Conservation (phyloP, 2,888 invertebrate genomes). For the Pterostichus madidus region DNA sequence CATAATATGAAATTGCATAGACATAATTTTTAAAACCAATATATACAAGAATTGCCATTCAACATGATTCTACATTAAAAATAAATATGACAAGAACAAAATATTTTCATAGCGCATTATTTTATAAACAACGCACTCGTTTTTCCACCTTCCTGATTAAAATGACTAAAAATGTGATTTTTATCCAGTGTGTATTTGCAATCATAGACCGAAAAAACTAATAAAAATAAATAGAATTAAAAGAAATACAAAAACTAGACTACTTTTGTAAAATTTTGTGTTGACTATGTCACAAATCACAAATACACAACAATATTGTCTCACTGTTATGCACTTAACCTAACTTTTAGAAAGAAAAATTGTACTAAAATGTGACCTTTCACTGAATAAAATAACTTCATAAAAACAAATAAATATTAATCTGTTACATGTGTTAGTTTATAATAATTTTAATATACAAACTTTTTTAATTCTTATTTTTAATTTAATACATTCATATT, state of each 20-base stretch:
- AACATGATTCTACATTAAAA: slow-evolving; percentile 42
- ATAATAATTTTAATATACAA: slow-evolving; percentile 60
- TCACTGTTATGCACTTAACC: slow-evolving; percentile 69
- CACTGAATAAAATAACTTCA: slow-evolving; percentile 50
- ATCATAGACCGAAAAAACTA: slow-evolving; percentile 4
- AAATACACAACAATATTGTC: slow-evolving; percentile 73
- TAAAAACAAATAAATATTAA: slow-evolving; percentile 61
- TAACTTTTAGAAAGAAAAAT: slow-evolving; percentile 60
- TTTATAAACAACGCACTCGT: slow-evolving; percentile 44
- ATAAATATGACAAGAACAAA: slow-evolving; percentile 42
- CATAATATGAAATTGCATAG: background rate
- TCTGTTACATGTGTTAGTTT: slow-evolving; percentile 60
- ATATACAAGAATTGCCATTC: slow-evolving; percentile 33
- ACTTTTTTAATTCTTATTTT: slow-evolving; percentile 42
- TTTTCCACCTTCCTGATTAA: slow-evolving; percentile 40
- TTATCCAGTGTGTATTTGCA: slow-evolving; percentile 51
- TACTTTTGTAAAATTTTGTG: slow-evolving; percentile 43
- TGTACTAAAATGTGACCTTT: slow-evolving; percentile 58
- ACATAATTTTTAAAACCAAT: slow-evolving; percentile 31
- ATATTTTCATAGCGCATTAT: slow-evolving; percentile 31
- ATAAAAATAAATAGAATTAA: slow-evolving; percentile 27
- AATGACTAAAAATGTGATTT: slow-evolving; percentile 58
- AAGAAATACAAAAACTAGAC: slow-evolving; percentile 27
- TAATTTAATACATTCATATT: slow-evolving; percentile 59
- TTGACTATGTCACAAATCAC: slow-evolving; percentile 70